Percentiles rank a stretch among this genome's conserved stretches.
Evolutionary conservation across 2,113 vertebrate species (phyloP).

Genomic region (Macquaria ambigua): DNA sequence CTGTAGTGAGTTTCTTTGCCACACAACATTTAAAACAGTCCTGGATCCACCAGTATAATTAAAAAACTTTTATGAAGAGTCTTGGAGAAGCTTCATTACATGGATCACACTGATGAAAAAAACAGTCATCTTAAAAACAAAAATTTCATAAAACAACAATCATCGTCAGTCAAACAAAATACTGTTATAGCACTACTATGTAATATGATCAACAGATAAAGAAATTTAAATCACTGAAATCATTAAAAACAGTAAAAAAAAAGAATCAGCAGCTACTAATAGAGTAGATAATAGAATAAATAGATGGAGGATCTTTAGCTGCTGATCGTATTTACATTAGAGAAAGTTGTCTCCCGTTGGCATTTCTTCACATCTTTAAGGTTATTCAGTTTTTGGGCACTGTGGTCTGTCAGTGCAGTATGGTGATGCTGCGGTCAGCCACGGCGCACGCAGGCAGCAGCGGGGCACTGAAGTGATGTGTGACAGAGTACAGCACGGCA

Average conservation of each 20-base stretch:
- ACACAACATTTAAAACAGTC: slow-evolving; percentile 15
- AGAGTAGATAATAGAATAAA: slow-evolving; percentile 42
- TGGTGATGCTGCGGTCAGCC: slow-evolving; percentile 88
- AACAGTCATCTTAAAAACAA: slow-evolving; percentile 13
- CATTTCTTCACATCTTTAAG: slow-evolving; percentile 33
- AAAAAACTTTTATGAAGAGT: neutral
- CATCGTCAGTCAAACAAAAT: slow-evolving; percentile 25
- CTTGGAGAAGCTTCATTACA: neutral
- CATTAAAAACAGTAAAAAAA: slow-evolving; percentile 11
- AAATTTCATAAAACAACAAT: slow-evolving; percentile 21
- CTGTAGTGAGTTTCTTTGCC: neutral
- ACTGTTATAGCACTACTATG: slow-evolving; percentile 24
- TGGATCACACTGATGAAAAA: neutral
- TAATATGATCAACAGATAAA: slow-evolving; percentile 29
- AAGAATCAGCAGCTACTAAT: neutral
- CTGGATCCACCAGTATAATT: slow-evolving; percentile 45
- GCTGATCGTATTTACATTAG: slow-evolving; percentile 28
- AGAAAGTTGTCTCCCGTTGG: neutral
- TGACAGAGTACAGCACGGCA: slow-evolving; percentile 84
- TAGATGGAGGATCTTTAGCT: slow-evolving; percentile 16
- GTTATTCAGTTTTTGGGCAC: neutral
- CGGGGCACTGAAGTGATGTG: slow-evolving; percentile 78
- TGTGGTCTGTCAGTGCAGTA: slow-evolving; percentile 70
- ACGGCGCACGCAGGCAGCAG: slow-evolving; percentile 90
- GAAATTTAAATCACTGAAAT: slow-evolving; percentile 21